phyloP scores from a whole-genome alignment of 2,888 invertebrate genomes.

The Argyra leucocephala region DNA sequence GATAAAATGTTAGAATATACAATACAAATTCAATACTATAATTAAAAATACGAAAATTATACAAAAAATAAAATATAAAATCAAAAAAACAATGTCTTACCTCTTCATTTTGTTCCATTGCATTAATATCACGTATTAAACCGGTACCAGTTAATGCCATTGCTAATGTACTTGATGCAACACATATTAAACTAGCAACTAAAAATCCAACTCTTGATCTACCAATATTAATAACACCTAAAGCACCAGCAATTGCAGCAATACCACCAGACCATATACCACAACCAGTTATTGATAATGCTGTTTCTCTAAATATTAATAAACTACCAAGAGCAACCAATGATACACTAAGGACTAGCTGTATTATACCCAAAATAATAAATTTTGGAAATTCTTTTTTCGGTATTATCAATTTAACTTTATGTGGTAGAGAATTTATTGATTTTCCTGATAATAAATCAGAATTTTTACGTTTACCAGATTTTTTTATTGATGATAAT shows the following conservation, averaged over 20 bases:
- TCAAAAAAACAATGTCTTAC: conserved; percentile 17
- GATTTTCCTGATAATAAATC: neutral
- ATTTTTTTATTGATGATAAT: too few relatives aligned
- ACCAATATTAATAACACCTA: conserved; percentile 42
- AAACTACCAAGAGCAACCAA: conserved; percentile 40
- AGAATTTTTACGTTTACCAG: too few relatives aligned
- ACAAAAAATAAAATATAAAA: too few relatives aligned
- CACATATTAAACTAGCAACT: conserved; percentile 41
- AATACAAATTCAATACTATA: too few relatives aligned
- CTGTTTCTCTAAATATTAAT: conserved; percentile 38
- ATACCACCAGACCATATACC: conserved; percentile 42
- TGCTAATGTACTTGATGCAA: conserved; percentile 41
- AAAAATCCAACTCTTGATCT: conserved; percentile 41
- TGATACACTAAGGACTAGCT: conserved; percentile 37
- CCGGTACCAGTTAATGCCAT: conserved; percentile 42
- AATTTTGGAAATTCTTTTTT: conserved; percentile 32
- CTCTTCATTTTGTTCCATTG: conserved; percentile 30
- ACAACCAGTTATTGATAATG: conserved; percentile 38
- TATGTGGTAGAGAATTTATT: conserved; percentile 39
- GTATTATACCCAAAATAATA: conserved; percentile 38
- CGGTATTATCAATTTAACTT: conserved; percentile 26
- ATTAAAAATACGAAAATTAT: too few relatives aligned
- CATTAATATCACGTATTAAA: conserved; percentile 39
- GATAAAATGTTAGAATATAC: too few relatives aligned
- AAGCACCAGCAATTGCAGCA: conserved; percentile 40